phyloP scores from a whole-genome alignment of 1,140 invertebrate genomes.

The Microplitis mediator region DNA sequence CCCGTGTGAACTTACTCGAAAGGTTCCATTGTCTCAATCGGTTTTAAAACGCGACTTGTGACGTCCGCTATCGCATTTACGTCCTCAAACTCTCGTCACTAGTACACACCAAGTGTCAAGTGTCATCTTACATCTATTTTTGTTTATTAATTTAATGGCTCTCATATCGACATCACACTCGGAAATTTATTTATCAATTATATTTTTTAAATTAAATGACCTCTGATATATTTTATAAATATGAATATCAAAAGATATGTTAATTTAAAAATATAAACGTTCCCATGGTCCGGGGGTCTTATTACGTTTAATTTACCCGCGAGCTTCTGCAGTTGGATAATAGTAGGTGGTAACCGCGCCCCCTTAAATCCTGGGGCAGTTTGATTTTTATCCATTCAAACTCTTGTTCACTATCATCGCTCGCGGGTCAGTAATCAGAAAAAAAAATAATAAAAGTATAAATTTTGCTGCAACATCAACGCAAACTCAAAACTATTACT shows the following conservation, averaged over 20 bases:
- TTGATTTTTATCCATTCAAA: constrained; percentile 25
- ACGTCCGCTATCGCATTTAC: too few species aligned
- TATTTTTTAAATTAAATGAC: too few species aligned
- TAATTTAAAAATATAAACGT: background rate
- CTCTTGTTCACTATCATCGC: background rate
- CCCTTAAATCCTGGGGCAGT: background rate
- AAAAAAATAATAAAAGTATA: too few species aligned
- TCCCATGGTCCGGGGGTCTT: background rate
- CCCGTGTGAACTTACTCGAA: constrained; percentile 14
- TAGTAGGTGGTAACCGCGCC: constrained; percentile 26
- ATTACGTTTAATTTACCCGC: constrained; percentile 24
- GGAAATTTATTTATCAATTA: too few species aligned
- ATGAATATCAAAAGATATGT: background rate
- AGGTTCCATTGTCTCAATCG: constrained; percentile 18
- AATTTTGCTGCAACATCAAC: too few species aligned
- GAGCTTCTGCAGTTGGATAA: constrained; percentile 28
- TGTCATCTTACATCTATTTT: too few species aligned
- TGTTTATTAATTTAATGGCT: too few species aligned
- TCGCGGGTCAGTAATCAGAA: too few species aligned
- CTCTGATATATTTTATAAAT: background rate
- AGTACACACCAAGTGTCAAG: too few species aligned
- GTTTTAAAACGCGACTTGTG: background rate
- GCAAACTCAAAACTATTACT: too few species aligned
- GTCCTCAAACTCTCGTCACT: too few species aligned
- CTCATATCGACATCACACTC: too few species aligned